Evolutionary conservation across 2,797 vertebrate species (phyloP).

Genomic region (Ataeniobius toweri): DNA sequence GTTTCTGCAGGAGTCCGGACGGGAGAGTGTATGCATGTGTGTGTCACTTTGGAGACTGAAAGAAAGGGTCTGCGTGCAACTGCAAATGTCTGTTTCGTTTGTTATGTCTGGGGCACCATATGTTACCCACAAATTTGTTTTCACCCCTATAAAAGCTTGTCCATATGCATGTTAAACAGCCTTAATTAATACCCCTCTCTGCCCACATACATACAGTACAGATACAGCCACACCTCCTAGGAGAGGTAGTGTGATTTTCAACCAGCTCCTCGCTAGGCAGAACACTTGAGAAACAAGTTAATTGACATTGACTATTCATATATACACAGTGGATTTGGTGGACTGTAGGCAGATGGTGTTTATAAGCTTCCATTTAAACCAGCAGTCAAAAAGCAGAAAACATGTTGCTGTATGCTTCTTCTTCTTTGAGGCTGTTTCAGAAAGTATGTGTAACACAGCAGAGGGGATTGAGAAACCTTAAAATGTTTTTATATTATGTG

Average conservation of each 20-base stretch:
- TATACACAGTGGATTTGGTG: slow-evolving; percentile 67
- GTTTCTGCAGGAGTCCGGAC: slow-evolving; percentile 47
- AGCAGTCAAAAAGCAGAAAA: slow-evolving; percentile 47
- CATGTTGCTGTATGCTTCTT: slow-evolving; percentile 39
- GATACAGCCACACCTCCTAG: slow-evolving; percentile 58
- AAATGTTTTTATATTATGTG: neutral
- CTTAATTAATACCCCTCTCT: slow-evolving; percentile 75
- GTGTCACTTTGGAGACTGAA: slow-evolving; percentile 59
- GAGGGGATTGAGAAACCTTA: neutral
- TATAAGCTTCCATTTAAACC: slow-evolving; percentile 62
- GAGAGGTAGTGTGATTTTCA: slow-evolving; percentile 67
- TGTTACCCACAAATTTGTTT: slow-evolving; percentile 80
- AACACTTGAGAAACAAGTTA: slow-evolving; percentile 75
- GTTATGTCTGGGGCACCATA: slow-evolving; percentile 80
- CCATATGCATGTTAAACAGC: slow-evolving; percentile 76
- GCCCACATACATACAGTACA: slow-evolving; percentile 51
- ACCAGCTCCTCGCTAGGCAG: slow-evolving; percentile 57
- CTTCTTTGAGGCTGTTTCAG: slow-evolving; percentile 9
- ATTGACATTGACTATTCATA: slow-evolving; percentile 78
- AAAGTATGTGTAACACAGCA: neutral
- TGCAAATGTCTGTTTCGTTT: slow-evolving; percentile 52
- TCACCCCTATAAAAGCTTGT: slow-evolving; percentile 74
- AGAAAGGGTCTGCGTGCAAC: slow-evolving; percentile 46
- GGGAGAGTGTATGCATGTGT: slow-evolving; percentile 18
- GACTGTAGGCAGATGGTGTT: slow-evolving; percentile 77